phyloP scores from a whole-genome alignment of 2,888 invertebrate species.

The Sminthurinus aureus region DNA sequence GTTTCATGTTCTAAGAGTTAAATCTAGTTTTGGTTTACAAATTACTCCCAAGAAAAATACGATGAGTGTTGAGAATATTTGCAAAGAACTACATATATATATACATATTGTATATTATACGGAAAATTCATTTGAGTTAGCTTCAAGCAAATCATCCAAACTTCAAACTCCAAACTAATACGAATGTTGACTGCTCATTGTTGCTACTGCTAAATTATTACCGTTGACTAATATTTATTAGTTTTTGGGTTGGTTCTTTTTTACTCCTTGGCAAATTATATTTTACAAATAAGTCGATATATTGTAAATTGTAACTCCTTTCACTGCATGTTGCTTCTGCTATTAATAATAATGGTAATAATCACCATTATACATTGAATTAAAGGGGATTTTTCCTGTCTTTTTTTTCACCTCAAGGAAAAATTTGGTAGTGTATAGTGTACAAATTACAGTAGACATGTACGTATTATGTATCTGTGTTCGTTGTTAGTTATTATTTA shows the following conservation, averaged over 20 bases:
- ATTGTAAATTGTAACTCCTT: too few species aligned
- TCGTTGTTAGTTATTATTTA: background rate
- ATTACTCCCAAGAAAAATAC: too few species aligned
- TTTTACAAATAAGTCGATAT: too few species aligned
- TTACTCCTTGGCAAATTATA: constrained; percentile 7
- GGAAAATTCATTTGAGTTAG: background rate
- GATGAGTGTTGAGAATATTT: too few species aligned
- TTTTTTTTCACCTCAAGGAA: background rate
- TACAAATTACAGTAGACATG: too few species aligned
- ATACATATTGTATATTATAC: too few species aligned
- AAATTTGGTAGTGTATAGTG: background rate
- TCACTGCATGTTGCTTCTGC: background rate
- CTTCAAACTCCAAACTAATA: background rate
- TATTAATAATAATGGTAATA: background rate
- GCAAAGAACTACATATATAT: too few species aligned
- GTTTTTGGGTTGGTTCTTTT: background rate
- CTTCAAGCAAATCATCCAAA: background rate
- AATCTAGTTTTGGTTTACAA: too few species aligned
- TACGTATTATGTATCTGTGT: too few species aligned
- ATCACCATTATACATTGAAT: background rate
- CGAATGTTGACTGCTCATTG: background rate
- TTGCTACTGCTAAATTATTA: constrained; percentile 10
- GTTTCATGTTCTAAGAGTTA: too few species aligned
- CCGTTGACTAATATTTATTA: background rate
- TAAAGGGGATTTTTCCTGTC: background rate